phyloP scores from a whole-genome alignment of 1,140 invertebrate species.

The Coenobita brevimanus region DNA sequence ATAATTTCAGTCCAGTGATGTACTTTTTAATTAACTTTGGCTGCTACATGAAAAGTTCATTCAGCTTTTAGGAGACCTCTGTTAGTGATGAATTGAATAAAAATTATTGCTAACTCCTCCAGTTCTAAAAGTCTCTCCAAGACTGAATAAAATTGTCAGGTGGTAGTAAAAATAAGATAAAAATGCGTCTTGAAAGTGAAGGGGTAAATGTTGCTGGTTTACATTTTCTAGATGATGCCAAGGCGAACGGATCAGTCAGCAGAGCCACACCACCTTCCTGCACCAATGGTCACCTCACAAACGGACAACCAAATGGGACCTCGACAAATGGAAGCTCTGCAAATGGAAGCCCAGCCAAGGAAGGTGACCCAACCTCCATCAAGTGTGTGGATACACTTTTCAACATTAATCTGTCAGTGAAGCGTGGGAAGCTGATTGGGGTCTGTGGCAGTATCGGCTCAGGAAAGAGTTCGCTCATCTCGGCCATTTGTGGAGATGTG shows the following conservation, averaged over 20 bases:
- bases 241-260: constrained; percentile 13
- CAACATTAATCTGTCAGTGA: constrained; percentile 63
- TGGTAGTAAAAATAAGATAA: too few relatives aligned
- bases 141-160: too few relatives aligned
- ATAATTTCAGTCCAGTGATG: too few relatives aligned
- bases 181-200: too few relatives aligned
- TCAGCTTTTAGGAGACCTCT: too few relatives aligned
- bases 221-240: constrained; percentile 14
- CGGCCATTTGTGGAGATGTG: constrained; percentile 74
- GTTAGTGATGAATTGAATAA: too few relatives aligned
- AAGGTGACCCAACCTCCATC: not conserved
- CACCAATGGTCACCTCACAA: constrained; percentile 29
- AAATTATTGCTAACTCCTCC: too few relatives aligned
- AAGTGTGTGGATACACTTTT: constrained; percentile 36
- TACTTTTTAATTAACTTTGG: too few relatives aligned
- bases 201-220: too few relatives aligned
- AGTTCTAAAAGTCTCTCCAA: too few relatives aligned
- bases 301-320: constrained; percentile 27
- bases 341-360: not conserved
- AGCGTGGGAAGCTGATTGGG: constrained; percentile 78
- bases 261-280: not conserved
- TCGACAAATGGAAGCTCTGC: not conserved
- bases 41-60: too few relatives aligned
- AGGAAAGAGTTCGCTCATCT: constrained; percentile 82
- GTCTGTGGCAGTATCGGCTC: constrained; percentile 81